These are phyloP conservation scores for Catharus fuscescens DNA, from an alignment of 2,113 vertebrate species.

Conservation along the genomic window DNA sequence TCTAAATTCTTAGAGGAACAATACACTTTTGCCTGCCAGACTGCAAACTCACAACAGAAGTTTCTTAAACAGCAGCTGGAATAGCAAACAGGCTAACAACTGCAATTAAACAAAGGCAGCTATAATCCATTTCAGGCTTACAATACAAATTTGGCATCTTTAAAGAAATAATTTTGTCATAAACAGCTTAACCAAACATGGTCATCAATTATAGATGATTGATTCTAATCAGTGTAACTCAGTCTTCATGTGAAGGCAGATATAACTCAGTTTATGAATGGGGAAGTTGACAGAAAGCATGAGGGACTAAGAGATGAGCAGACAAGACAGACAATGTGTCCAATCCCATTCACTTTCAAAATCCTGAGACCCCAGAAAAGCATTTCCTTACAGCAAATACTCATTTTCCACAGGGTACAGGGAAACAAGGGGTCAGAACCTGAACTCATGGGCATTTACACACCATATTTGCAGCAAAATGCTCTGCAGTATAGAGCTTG, in stretches of 20 bases:
- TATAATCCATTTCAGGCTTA: background rate
- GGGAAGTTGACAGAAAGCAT: background rate
- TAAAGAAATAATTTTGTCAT: background rate
- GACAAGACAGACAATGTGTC: background rate
- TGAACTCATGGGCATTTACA: background rate
- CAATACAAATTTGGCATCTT: background rate
- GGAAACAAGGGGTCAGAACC: rapidly evolving
- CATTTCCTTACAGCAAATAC: background rate
- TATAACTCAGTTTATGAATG: background rate
- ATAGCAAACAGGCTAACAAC: background rate
- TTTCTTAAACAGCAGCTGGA: background rate
- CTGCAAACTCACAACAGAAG: background rate
- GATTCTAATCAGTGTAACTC: background rate
- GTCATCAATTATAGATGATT: background rate
- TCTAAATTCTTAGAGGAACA: background rate
- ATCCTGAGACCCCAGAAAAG: background rate
- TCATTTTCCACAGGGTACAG: background rate
- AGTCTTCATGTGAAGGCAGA: background rate
- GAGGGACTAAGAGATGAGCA: background rate
- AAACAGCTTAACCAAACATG: background rate
- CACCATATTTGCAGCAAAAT: background rate
- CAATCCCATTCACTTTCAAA: background rate
- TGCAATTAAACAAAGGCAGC: background rate
- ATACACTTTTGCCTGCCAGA: background rate
- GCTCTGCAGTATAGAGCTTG: background rate